Evolutionary conservation across 2,797 vertebrate species (phyloP), one percentile per base, ranked within the genome.

Genomic region (Sebastes goodei): DNA sequence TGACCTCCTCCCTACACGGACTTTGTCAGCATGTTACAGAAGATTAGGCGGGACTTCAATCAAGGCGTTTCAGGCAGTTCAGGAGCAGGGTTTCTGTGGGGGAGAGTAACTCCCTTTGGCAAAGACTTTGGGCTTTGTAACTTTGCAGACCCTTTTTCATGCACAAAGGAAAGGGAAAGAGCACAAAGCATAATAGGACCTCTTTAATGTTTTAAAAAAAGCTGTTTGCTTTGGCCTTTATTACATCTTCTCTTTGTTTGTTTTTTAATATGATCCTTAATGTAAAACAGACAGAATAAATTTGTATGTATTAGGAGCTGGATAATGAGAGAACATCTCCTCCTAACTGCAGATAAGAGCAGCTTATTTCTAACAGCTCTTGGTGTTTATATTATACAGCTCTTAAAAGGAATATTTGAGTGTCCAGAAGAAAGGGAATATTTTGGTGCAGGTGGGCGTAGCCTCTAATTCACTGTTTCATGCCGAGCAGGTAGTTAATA

Each of bases 401-500:
- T 52, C 52, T 61, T 81, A 9, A 82, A 86, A 79, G 60, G 85
- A 87, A 82, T 69, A 73, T 67, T 2, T 76, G 62, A 86, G 55
- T 20, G 35, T 82, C 76, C 69, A 59, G 52, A 80, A 77, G 42
- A 83, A 78, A 80, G 73, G 35, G 86, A 82, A 87, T 72, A 77
- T 70, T 55, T 55, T 20, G 70, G 5, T 69, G 46, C 57, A 20
- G n/a, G 84, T 80, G 82, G 86, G 84, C 25, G 81, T 83, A 12
- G 72, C 67, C 73, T 74, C 63, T 70, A 61, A 74, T 87, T 82
- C 7, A 1, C 64, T 1, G 72, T 53, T 73, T 76, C 76, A 78
- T 70, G 82, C 80, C 15, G 87, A 79, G 88, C 73, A 76, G 80
- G 65, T 78, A 57, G 78, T 90, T 88, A 86, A 89, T 86, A 86